Conservation (phyloP, 2,797 vertebrate species). For the Pelobates cultripes region DNA sequence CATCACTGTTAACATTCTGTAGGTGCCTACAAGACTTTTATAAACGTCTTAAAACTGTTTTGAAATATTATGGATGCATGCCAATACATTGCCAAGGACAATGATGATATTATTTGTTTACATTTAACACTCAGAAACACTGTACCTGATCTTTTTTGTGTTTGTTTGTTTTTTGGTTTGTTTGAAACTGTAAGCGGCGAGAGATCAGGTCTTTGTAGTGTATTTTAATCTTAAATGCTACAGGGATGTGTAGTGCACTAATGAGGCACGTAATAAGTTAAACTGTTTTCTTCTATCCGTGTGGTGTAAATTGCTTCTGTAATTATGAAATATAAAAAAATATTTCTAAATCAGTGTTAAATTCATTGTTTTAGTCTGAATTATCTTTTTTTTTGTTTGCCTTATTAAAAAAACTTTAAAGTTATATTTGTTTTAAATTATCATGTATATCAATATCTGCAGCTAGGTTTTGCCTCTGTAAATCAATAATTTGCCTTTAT, state of each 20-base stretch:
- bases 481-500: conserved; percentile 51
- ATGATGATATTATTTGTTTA: conserved; percentile 45
- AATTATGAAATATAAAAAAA: conserved; percentile 11
- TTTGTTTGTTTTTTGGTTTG: neutral
- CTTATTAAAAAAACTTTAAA: conserved; percentile 61
- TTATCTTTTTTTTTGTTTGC: conserved; percentile 57
- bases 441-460: neutral
- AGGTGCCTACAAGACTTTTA: conserved; percentile 34
- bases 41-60: conserved; percentile 2
- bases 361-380: conserved; percentile 22
- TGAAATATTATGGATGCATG: conserved; percentile 27
- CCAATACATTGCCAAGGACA: conserved; percentile 53
- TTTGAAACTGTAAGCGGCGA: neutral
- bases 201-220: conserved; percentile 8
- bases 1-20: conserved; percentile 18
- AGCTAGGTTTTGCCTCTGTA: conserved; percentile 35
- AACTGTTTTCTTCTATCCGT: neutral
- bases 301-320: conserved; percentile 11
- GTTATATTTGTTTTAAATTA: neutral
- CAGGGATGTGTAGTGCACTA: neutral
- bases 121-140: conserved; percentile 46
- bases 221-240: neutral
- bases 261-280: neutral
- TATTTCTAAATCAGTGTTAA: conserved; percentile 19
- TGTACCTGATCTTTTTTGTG: neutral